These are phyloP conservation scores for Abrostola triplasia DNA, from an alignment of 2,888 invertebrate species.

Conservation along the genomic window DNA sequence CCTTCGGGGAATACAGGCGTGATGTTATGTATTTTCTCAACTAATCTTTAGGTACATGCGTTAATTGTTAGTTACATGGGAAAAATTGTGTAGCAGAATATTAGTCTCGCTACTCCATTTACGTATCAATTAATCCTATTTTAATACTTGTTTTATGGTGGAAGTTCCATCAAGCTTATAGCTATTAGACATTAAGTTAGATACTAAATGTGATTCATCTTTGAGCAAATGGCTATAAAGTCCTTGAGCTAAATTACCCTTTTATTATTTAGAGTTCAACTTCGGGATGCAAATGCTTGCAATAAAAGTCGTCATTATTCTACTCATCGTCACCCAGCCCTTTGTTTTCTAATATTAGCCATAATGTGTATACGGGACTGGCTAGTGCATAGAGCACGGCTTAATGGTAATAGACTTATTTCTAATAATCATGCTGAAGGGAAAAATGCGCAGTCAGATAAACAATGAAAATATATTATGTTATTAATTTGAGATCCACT, in stretches of 20 bases:
- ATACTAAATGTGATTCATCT: conserved; percentile 4
- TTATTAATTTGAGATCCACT: background rate
- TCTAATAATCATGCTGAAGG: background rate
- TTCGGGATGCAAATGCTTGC: conserved; percentile 23
- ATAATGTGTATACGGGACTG: conserved; percentile 15
- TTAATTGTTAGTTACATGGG: no score
- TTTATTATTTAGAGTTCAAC: conserved; percentile 27
- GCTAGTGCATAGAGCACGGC: conserved; percentile 12
- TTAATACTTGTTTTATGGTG: no score
- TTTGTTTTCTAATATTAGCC: conserved; percentile 39
- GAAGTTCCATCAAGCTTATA: no score
- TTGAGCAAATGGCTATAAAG: conserved; percentile 18
- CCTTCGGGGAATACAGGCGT: no score
- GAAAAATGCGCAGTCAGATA: background rate
- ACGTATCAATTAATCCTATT: no score
- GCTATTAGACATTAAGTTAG: background rate
- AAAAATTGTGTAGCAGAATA: no score
- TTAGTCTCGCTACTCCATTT: no score
- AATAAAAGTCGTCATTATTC: conserved; percentile 40
- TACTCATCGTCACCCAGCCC: conserved; percentile 21
- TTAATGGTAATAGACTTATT: background rate
- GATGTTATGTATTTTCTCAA: no score
- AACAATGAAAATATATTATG: background rate
- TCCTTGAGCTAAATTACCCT: conserved; percentile 15
- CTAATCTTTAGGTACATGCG: no score